These are phyloP conservation scores for Lepidurus arcticus DNA, from an alignment of 1,140 invertebrate species.

Conservation along the genomic window DNA sequence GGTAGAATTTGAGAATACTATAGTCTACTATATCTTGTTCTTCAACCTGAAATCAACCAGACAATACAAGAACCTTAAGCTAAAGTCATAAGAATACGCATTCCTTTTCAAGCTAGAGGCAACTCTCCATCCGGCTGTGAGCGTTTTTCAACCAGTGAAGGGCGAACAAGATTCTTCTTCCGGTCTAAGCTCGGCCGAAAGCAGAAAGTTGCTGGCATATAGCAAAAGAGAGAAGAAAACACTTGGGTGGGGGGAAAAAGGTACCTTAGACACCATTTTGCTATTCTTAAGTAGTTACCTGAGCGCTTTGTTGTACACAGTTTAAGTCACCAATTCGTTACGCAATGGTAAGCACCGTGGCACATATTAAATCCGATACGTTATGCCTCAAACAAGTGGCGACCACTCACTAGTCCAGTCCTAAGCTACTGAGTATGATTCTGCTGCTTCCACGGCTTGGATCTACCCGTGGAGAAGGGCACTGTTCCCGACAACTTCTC, in stretches of 20 bases:
- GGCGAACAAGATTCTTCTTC: neutral
- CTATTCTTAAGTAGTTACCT: neutral
- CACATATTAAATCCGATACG: neutral
- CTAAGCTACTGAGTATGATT: slow-evolving; percentile 13
- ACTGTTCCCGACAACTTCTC: neutral
- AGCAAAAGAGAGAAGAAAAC: too few relatives aligned
- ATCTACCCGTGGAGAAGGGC: slow-evolving; percentile 11
- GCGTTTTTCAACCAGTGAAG: neutral
- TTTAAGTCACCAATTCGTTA: neutral
- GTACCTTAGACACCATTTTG: neutral
- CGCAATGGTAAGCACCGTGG: neutral
- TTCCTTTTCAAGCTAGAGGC: neutral
- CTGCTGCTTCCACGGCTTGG: neutral
- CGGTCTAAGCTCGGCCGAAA: neutral
- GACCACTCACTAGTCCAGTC: slow-evolving; percentile 11
- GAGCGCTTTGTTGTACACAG: neutral
- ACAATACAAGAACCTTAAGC: neutral
- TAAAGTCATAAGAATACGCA: neutral
- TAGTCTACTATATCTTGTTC: neutral
- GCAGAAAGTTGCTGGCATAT: neutral
- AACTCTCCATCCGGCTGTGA: neutral
- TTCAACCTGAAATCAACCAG: neutral
- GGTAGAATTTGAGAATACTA: too few relatives aligned
- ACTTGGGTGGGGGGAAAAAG: neutral
- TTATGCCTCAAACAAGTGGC: neutral